These are phyloP conservation scores for Mesoclemmys tuberculata DNA, from an alignment of 2,113 vertebrate species.

Conservation along the genomic window DNA sequence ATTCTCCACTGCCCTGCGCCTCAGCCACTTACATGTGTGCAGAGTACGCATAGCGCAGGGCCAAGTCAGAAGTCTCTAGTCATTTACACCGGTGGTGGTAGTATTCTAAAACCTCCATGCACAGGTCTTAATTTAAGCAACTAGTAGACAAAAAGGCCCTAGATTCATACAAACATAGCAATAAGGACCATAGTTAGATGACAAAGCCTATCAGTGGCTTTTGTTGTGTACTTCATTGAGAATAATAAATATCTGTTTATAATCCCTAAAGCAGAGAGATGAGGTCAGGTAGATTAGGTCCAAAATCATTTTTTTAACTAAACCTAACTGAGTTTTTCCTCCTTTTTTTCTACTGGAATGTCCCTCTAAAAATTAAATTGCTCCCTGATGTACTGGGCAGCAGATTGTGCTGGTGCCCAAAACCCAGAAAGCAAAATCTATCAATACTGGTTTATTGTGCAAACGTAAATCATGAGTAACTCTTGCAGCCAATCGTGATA, in stretches of 20 bases:
- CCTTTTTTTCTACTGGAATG: background rate
- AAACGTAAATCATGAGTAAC: background rate
- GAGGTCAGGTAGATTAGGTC: background rate
- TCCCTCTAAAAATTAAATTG: background rate
- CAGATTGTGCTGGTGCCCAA: background rate
- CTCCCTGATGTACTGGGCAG: background rate
- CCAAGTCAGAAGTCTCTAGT: background rate
- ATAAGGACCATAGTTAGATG: background rate
- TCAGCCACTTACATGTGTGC: background rate
- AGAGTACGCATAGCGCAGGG: background rate
- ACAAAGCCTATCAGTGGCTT: background rate
- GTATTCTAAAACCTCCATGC: background rate
- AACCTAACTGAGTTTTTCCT: rapidly evolving
- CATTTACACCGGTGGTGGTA: background rate
- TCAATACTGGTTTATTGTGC: background rate
- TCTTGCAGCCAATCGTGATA: background rate
- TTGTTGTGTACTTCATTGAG: no score
- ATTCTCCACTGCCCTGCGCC: background rate
- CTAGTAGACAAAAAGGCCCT: background rate
- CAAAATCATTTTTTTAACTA: background rate
- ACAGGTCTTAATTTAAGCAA: background rate
- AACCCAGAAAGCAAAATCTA: background rate
- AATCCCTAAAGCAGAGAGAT: background rate
- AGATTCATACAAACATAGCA: rapidly evolving
- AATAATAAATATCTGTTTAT: background rate